Evolutionary conservation across 2,797 vertebrate species (phyloP), one percentile per base, ranked within the genome.

Genomic region (Micromesistius poutassou): DNA sequence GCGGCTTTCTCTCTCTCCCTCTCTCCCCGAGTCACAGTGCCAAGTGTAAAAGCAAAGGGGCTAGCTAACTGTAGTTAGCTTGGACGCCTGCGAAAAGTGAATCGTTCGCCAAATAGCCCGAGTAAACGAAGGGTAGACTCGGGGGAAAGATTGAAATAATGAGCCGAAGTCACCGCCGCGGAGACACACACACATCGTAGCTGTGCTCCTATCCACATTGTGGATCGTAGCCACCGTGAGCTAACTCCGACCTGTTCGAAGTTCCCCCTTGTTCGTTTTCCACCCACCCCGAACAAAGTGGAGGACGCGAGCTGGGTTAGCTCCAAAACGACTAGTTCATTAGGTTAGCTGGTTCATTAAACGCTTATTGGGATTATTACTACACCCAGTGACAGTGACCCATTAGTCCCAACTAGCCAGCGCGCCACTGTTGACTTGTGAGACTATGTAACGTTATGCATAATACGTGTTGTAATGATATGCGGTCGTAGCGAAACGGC

Each of bases 261-360:
- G 91, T 93, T 93, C 92, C 91, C 55, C 87, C 89, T 89, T 89
- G 87, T 90, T 89, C 83, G 81, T 75, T 72, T 87, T 74, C 86
- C 85, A 87, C 79, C 85, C 87, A 85, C 81, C 80, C 85, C 86
- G 89, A 92, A 93, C 91, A 93, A 92, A 93, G 92, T 92, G 87
- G 89, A 89, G 90, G 87, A 89, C 89, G 89, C 81, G 84, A 90
- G 87, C 88, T 88, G 82, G 87, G 90, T 90, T 85, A 91, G 85
- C 90, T 75, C 76, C 5, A 28, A 28, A 87, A 76, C 82, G 87
- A 86, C 89, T 86, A 83, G 76, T 90, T 88, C 87, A 9, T 80
- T 86, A 74, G 55, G 55, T 62, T 85, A 87, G 88, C 89, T 78
- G 85, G 86, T 91, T 85, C 86, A 66, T 85, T 90, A 25, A 55